These are phyloP conservation scores for Cosmia pyralina DNA, from an alignment of 2,888 invertebrate species.

Conservation along the genomic window DNA sequence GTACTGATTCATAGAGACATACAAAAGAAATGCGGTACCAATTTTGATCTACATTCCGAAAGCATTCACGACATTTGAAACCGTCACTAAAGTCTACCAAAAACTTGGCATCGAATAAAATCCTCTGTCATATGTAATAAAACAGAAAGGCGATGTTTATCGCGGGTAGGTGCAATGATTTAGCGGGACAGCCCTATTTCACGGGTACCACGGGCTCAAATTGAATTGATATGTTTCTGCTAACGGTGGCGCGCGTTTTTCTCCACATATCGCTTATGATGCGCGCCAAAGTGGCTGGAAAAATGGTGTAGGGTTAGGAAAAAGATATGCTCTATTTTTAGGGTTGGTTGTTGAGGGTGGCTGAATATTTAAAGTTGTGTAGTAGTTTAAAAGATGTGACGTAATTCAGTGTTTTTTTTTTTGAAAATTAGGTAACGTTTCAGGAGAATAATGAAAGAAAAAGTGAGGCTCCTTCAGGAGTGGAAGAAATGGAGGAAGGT, in stretches of 20 bases:
- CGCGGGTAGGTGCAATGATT: conserved; percentile 82
- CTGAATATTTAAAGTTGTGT: neutral
- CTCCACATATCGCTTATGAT: conserved; percentile 87
- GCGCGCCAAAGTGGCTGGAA: conserved; percentile 84
- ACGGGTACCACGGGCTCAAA: conserved; percentile 82
- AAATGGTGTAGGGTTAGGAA: conserved; percentile 76
- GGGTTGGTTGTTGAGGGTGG: neutral
- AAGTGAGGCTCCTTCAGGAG: neutral
- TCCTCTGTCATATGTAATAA: conserved; percentile 84
- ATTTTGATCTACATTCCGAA: conserved; percentile 29
- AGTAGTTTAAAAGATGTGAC: too few species aligned
- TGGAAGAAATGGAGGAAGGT: neutral
- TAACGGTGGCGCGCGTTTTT: conserved; percentile 86
- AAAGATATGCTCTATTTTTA: conserved; percentile 10
- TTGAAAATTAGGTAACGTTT: neutral
- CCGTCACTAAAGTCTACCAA: conserved; percentile 27
- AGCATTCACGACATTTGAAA: conserved; percentile 22
- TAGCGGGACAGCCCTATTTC: conserved; percentile 85
- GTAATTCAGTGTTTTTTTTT: neutral
- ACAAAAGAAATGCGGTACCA: conserved; percentile 17
- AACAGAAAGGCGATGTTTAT: conserved; percentile 88
- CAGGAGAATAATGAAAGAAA: too few species aligned
- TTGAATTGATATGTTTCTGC: conserved; percentile 90
- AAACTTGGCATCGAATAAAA: conserved; percentile 60
- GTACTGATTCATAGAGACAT: conserved; percentile 20